Base-by-base conservation (phyloP, 2,797 vertebrate genomes). In the Hipposideros larvatus region DNA sequence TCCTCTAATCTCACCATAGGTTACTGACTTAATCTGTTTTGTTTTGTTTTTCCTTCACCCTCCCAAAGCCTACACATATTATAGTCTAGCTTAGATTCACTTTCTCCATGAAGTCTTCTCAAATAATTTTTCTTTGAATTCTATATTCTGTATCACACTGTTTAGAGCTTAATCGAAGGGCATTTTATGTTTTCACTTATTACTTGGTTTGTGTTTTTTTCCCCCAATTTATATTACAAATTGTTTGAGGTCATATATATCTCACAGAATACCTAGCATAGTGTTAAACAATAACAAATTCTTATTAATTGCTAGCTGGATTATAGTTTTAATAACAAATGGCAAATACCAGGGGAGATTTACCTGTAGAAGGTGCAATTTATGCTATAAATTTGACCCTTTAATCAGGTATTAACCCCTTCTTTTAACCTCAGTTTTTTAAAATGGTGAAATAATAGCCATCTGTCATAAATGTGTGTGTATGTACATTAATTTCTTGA, bases 311-410 rank as follows among this genome's bases (percentile, higher is more conserved):
- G 21, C 10, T 59, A 19, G 26, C 4, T 86, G 19, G 14, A 53
- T 55, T 90, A 51, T 59, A 78, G 18, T 71, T 70, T 95, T 77
- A 85, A 65, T 55, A 57, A 93, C 31, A 55, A 85, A n/a, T 53
- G 21, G 13, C 1, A 90, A 80, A 48, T 21, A 11, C 74, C 11
- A 74, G 3, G 41, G 26, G 19, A 87, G 2, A 28, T 77, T 68
- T 88, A 43, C 41, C 34, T 75, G 6, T 53, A 51, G n/a, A 70
- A 92, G 2, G 4, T 41, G 3, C 11, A 57, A 86, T 90, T 91
- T 66, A 19, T 79, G 11, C 26, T 66, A 11, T 63, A 46, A 77
- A 34, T 43, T 88, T 28, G 53, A 57, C 13, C 37, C 34, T 78
- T 90, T 18, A 78, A 26, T 78, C 9, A 57, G 22, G 3, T 37